Base-by-base conservation (phyloP, 2,113 vertebrate genomes). In the Turnix velox region DNA sequence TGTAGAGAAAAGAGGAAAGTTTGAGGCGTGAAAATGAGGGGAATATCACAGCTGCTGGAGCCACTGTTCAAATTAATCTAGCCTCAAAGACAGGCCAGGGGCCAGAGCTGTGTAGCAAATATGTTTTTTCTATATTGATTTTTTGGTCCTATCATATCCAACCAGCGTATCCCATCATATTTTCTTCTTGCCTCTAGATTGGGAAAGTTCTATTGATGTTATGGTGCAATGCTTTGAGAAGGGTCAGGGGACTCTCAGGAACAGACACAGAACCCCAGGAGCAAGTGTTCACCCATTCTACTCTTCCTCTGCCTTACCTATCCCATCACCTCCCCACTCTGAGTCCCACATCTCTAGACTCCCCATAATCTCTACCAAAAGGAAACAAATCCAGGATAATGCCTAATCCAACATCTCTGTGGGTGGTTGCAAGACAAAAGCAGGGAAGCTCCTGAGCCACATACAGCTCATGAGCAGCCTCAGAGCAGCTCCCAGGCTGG, bases 261-360 rank as follows among this genome's bases (percentile, higher is more conserved):
- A 24, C 24, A 0, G 1, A 58, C 23, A 49, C 3, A 74, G 33
- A 4, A n/a, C 12, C 25, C 17, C 7, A 35, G 17, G 39, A 80
- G 7, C 8, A 67, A 0, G 0, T 14, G 5, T 42, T 11, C 18
- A 73, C 13, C 7, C 7, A 0, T 42, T 6, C n/a, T 72, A 16
- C n/a, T 52, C 27, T 12, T 83, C 35, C 30, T 35, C 49, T 67
- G 31, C 22, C 20, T 85, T 15, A 59, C 12, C n/a, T 52, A 23
- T 16, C 8, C n/a, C 42, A 49, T 10, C 39, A 46, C 40, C 13
- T 81, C 63, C 51, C 10, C 9, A 14, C 22, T 45, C 35, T 22
- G 35, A 35, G 2, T 43, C 43, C 30, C 3, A 1, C 19, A 74
- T 18, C 42, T 37, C 40, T 46, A 67, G 3, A 5, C 0, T 81